A percentile compares a stretch with the other conserved stretches of the same genome.
phyloP scores from a whole-genome alignment of 2,113 vertebrate genomes.

The Channa argus region DNA sequence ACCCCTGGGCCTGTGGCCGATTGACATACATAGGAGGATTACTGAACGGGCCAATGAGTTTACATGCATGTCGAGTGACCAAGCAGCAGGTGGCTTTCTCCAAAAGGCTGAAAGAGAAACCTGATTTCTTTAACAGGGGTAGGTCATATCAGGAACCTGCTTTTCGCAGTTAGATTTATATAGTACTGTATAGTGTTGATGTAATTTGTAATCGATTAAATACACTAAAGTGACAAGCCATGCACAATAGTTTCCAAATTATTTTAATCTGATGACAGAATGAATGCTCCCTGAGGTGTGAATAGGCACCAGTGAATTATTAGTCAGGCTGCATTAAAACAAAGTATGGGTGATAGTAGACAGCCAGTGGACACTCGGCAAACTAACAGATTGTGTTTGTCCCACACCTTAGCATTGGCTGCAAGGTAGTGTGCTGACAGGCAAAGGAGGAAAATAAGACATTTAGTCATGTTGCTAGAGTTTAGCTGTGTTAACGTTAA shows the following conservation, averaged over 20 bases:
- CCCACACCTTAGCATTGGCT: conserved; percentile 8
- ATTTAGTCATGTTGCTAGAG: too few species aligned
- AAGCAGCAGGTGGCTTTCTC: too few species aligned
- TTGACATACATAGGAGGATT: too few species aligned
- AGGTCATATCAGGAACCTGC: background rate
- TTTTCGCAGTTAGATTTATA: background rate
- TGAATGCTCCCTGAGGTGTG: conserved; percentile 13
- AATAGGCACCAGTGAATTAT: background rate
- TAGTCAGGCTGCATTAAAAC: background rate
- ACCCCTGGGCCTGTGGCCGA: too few species aligned
- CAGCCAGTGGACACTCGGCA: background rate
- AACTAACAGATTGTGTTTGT: background rate
- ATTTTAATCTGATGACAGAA: background rate
- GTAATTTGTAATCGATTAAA: too few species aligned
- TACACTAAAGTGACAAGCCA: too few species aligned
- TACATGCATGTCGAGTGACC: too few species aligned
- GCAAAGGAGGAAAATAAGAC: background rate
- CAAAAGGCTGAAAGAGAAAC: background rate
- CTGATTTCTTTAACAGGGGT: background rate
- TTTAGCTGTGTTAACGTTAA: background rate
- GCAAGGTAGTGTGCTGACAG: background rate
- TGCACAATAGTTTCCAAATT: too few species aligned
- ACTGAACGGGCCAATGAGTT: too few species aligned
- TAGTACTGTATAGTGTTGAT: too few species aligned
- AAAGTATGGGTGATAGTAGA: background rate